phyloP scores from a whole-genome alignment of 2,888 invertebrate genomes.

The Andrena dorsata region DNA sequence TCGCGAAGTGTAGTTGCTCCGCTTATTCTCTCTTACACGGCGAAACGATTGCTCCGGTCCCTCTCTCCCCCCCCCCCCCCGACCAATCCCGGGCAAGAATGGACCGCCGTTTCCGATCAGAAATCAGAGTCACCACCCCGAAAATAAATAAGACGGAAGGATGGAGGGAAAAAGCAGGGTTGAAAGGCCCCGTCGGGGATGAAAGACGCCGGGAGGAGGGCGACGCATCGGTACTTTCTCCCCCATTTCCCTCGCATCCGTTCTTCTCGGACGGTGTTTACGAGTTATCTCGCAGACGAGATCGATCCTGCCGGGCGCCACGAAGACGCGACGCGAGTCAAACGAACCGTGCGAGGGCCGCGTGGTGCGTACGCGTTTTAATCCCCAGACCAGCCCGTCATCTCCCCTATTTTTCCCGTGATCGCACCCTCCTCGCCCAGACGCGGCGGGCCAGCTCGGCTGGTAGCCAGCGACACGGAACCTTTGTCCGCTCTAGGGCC shows the following conservation, averaged over 20 bases:
- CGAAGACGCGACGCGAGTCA: conserved; percentile 73
- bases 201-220: not conserved
- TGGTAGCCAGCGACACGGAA: conserved; percentile 30
- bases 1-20: not conserved
- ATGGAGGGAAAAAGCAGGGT: not conserved
- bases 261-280: conserved; percentile 73
- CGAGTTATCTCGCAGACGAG: conserved; percentile 76
- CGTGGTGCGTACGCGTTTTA: conserved; percentile 42
- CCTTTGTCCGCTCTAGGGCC: conserved; percentile 27
- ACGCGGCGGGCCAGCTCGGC: not conserved
- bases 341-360: conserved; percentile 54
- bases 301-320: conserved; percentile 79
- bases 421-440: conserved; percentile 29
- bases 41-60: not conserved
- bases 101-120: not conserved
- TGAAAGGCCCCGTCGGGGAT: not conserved
- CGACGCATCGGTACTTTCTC: conserved; percentile 21
- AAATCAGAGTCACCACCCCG: not conserved
- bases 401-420: conserved; percentile 22
- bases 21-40: not conserved
- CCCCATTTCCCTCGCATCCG: conserved; percentile 75
- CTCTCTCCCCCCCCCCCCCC: no score
- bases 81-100: not conserved
- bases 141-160: not conserved
- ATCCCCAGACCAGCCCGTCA: conserved; percentile 19